Percentiles rank a stretch among this genome's conserved stretches.
phyloP scores from a whole-genome alignment of 2,797 vertebrate species.

The Meda fulgida region DNA sequence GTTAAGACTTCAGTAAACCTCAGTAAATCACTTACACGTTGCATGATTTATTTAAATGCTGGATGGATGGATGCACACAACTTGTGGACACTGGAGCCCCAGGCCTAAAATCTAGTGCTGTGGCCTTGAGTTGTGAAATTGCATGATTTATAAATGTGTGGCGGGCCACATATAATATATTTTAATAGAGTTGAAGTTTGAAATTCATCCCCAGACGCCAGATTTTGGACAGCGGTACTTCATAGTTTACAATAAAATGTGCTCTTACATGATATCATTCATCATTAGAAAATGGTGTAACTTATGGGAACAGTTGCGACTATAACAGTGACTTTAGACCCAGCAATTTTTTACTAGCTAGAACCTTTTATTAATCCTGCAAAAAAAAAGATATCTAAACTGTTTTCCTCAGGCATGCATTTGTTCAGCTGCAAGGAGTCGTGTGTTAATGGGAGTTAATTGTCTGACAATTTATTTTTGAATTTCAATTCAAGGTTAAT shows the following conservation, averaged over 20 bases:
- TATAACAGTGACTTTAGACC: not conserved
- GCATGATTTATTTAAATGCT: too few species aligned
- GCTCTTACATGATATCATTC: not conserved
- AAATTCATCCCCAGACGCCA: too few species aligned
- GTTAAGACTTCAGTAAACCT: too few species aligned
- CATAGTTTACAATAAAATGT: not conserved
- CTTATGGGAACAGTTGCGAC: not conserved
- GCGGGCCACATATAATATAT: not conserved
- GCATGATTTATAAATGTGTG: not conserved
- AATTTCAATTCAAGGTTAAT: not conserved
- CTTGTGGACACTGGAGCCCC: too few species aligned
- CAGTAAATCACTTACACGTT: too few species aligned
- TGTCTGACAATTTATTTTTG: not conserved
- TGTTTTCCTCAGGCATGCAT: not conserved
- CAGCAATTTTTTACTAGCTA: not conserved
- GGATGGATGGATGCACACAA: too few species aligned
- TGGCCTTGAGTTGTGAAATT: not conserved
- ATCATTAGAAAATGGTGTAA: not conserved
- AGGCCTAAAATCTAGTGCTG: not conserved
- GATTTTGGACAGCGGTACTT: not conserved
- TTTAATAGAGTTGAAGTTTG: too few species aligned
- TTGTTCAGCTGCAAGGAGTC: not conserved
- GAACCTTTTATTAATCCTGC: not conserved
- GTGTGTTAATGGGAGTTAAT: not conserved
- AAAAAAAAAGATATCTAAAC: not conserved